Evolutionary conservation across 2,888 invertebrate genomes (phyloP), one percentile per base, ranked within the genome.

Genomic region (Dynastes grantii): DNA sequence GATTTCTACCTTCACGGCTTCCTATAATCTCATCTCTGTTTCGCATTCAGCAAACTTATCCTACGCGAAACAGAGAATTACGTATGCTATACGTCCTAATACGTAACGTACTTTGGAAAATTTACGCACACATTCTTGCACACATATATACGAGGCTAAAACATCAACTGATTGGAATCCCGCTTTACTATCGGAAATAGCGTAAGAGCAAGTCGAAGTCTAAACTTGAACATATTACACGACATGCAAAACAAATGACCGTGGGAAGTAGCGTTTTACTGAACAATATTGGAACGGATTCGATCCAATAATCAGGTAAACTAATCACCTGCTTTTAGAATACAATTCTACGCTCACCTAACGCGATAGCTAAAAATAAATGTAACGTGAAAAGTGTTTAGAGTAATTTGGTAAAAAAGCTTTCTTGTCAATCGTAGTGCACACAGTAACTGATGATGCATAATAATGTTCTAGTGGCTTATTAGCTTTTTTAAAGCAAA

Each of bases 241-340:
- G 85, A 86, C 85, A 86, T 86, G 86, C 86, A 85, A 86, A 86
- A 86, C 85, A 85, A 85, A 86, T 85, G 85, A 86, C 85, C 86
- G 87, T 87, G 87, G 86, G 87, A 87, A 87, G 85, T 83, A 84
- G 82, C 85, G 85, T 85, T 86, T 75, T 85, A 85, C 84, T 82
- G 84, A 85, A 86, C 85, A 85, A 86, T 86, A 85, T 84, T 82
- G 83, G 80, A 80, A 83, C 84, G 84, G 87, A 87, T 86, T 82
- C 87, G 87, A 87, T 87, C 86, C 87, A 87, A 87, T 87, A 87
- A 87, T 86, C 87, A 85, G 83, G 85, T 85, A 86, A 87, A 87
- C 85, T 84, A 79, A 81, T 79, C 79, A 63, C 71, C 76, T 70
- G 79, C 68, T 80, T 45, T 49, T 45, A 58, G 3, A 29, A 0